Base-by-base conservation (phyloP, 1,140 invertebrate species). In the Drosophila sulfurigaster region DNA sequence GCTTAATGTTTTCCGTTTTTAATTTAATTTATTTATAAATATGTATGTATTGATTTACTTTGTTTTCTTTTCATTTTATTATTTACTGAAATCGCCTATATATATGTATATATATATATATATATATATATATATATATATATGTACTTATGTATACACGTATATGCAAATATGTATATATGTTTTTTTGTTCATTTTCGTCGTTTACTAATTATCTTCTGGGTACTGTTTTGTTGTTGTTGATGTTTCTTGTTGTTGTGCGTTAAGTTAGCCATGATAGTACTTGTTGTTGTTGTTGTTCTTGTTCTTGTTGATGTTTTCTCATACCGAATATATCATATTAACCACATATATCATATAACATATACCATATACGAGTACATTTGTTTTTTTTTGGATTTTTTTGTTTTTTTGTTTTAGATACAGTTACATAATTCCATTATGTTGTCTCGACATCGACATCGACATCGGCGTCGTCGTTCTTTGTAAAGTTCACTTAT, bases 51-150 rank as follows among this genome's bases (percentile, higher is more conserved):
- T 70, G 68, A 46, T 70, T 62, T 51, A 28, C 13, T 54, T 68
- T 60, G 58, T 32, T 69, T 60, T 74, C 35, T 38, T 38, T 20
- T 32, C 30, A 6, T 32, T 38, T 8, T 38, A 38, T 74, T 46
- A 70, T 71, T 82, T 79, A 82, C 78, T 79, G 82, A 87, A 82
- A 78, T 88, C 68, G 57, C 75, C 69, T 88, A 76, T 82, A 87
- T 87, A 65, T 58, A 48, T 67, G 63, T 54, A 56, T 65, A 65
- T 82, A 72, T 81, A 87, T 86, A 60, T 87, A 72, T 81, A 82
- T 82, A 60, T 86, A 60, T 87, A 72, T 81, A 82, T 82, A 60
- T 51, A 41, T 64, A 64, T 54, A 57, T 69, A 66, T 83, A 73
- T 75, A 66, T 81, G 70, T 76, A 56, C 64, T 45, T 58, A 81